phyloP scores from a whole-genome alignment of 2,888 invertebrate genomes.

The Eilema depressum region DNA sequence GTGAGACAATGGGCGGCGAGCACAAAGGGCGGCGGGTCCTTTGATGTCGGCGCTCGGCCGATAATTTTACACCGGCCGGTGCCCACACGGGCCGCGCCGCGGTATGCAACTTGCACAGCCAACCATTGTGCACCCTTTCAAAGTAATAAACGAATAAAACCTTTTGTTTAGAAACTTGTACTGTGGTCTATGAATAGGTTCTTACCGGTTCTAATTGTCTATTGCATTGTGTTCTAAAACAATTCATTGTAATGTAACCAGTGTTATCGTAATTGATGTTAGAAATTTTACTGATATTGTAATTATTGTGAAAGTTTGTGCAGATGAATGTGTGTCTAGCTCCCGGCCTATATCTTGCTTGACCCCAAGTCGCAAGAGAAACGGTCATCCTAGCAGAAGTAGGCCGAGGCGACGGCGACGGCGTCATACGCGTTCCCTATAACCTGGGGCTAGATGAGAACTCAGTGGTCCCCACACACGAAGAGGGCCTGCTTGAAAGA shows the following conservation, averaged over 20 bases:
- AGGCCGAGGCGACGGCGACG: too few species aligned
- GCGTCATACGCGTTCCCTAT: too few species aligned
- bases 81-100: conserved; percentile 46
- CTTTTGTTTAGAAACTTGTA: background rate
- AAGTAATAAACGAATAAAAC: conserved; percentile 23
- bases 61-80: conserved; percentile 75
- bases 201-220: conserved; percentile 18
- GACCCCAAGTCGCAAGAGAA: too few species aligned
- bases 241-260: background rate
- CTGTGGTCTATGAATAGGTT: conserved; percentile 9
- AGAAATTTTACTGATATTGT: background rate
- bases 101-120: conserved; percentile 37
- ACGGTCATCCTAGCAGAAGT: too few species aligned
- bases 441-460: too few species aligned
- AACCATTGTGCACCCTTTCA: conserved; percentile 52
- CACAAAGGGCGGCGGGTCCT: conserved; percentile 75
- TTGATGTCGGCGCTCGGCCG: conserved; percentile 71
- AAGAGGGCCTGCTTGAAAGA: too few species aligned
- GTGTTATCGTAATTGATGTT: conserved; percentile 1
- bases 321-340: background rate
- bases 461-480: too few species aligned
- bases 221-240: background rate
- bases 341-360: too few species aligned
- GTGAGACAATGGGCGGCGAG: conserved; percentile 81
- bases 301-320: too few species aligned